These are phyloP conservation scores for Limnephilus lunatus DNA, from an alignment of 2,888 invertebrate genomes.

Conservation along the genomic window DNA sequence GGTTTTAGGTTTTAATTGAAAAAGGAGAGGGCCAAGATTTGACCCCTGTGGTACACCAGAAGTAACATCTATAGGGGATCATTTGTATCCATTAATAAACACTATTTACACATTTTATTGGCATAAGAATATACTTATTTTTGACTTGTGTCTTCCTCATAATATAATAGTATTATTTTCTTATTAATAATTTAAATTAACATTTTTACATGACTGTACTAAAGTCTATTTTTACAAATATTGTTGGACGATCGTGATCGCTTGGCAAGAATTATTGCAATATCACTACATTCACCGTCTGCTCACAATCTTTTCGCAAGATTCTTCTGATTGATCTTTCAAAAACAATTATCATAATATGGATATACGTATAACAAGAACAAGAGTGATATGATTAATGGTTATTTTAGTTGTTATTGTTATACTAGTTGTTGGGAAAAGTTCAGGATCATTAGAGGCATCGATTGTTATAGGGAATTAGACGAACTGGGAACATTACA, in stretches of 20 bases:
- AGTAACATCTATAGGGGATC: no score
- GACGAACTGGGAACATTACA: background rate
- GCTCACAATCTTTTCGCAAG: background rate
- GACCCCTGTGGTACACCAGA: no score
- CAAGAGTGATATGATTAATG: background rate
- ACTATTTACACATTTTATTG: no score
- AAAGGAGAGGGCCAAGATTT: no score
- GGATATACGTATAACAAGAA: background rate
- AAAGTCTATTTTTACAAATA: no score
- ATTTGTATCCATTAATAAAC: no score
- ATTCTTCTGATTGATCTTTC: background rate
- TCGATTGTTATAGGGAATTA: conserved; percentile 15
- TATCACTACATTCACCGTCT: background rate
- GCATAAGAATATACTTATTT: no score
- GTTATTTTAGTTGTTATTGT: background rate
- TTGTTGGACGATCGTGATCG: no score
- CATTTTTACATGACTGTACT: no score
- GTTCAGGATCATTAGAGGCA: background rate
- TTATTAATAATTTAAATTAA: no score
- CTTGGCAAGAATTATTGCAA: background rate
- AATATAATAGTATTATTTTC: background rate
- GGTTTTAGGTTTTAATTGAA: no score
- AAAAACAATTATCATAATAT: background rate
- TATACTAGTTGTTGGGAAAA: background rate
- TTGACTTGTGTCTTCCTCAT: background rate